Conservation (phyloP, 2,888 invertebrate genomes). For the Chrysolina oricalcia region DNA sequence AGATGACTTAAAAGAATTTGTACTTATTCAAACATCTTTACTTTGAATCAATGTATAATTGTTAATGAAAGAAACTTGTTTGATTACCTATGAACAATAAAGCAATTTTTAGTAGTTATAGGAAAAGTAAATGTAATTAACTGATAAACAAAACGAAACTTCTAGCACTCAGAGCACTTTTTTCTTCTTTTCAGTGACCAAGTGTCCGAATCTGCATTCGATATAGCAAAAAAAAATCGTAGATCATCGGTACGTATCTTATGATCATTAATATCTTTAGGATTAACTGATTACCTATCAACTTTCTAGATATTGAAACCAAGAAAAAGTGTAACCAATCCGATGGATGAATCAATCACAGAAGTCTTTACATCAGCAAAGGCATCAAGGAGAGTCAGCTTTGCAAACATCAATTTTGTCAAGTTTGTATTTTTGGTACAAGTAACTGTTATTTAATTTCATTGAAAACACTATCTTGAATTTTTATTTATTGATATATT, state of each 20-base stretch:
- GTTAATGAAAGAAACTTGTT: too few relatives aligned
- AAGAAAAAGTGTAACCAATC: conserved; percentile 56
- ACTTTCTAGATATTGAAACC: conserved; percentile 57
- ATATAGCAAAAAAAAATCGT: conserved; percentile 12
- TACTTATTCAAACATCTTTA: too few relatives aligned
- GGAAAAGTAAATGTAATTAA: too few relatives aligned
- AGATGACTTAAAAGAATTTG: too few relatives aligned
- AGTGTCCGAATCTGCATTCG: neutral
- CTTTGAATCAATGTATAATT: too few relatives aligned
- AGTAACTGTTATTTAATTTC: too few relatives aligned
- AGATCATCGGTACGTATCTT: conserved; percentile 3
- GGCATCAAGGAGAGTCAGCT: conserved; percentile 62
- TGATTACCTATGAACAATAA: too few relatives aligned
- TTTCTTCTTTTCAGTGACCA: neutral
- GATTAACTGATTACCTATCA: neutral
- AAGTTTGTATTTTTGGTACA: conserved; percentile 57
- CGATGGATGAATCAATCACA: conserved; percentile 53
- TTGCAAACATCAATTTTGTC: conserved; percentile 64
- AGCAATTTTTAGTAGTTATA: too few relatives aligned
- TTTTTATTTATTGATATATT: neutral
- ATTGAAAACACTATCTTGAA: too few relatives aligned
- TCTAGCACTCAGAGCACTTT: too few relatives aligned
- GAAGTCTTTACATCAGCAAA: conserved; percentile 47
- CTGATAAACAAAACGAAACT: too few relatives aligned
- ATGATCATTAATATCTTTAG: neutral